Conservation (phyloP, 2,888 invertebrate genomes). For the Isoperla grammatica region DNA sequence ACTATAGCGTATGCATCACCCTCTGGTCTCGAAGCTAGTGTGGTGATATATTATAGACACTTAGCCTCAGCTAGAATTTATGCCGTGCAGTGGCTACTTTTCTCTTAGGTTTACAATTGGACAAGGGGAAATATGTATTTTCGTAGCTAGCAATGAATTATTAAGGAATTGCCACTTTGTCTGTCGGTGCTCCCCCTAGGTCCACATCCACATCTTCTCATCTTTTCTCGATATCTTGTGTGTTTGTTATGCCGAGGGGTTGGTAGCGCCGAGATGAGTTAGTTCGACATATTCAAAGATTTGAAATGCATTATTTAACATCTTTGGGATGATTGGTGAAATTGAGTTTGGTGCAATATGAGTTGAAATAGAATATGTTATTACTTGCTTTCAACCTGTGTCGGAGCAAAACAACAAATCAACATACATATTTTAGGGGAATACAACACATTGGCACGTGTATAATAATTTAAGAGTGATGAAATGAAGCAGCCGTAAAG, state of each 20-base stretch:
- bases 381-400: neutral
- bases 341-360: slow-evolving; percentile 6
- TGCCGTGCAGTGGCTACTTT: slow-evolving; percentile 11
- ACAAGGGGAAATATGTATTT: slow-evolving; percentile 15
- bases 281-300: slow-evolving; percentile 26
- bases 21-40: neutral
- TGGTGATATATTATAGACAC: neutral
- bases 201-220: neutral
- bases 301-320: slow-evolving; percentile 26
- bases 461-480: no score
- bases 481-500: no score
- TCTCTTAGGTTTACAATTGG: slow-evolving; percentile 10
- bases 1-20: no score
- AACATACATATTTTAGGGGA: no score
- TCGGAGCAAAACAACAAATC: no score
- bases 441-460: no score
- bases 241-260: slow-evolving; percentile 2
- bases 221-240: slow-evolving; percentile 13
- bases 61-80: neutral
- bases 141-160: slow-evolving; percentile 16
- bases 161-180: slow-evolving; percentile 21
- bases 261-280: slow-evolving; percentile 21
- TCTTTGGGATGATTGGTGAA: slow-evolving; percentile 7
- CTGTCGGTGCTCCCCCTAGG: neutral
- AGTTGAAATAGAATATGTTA: slow-evolving; percentile 5